These are phyloP conservation scores for Origma solitaria DNA, from an alignment of 2,113 vertebrate genomes.

Conservation along the genomic window DNA sequence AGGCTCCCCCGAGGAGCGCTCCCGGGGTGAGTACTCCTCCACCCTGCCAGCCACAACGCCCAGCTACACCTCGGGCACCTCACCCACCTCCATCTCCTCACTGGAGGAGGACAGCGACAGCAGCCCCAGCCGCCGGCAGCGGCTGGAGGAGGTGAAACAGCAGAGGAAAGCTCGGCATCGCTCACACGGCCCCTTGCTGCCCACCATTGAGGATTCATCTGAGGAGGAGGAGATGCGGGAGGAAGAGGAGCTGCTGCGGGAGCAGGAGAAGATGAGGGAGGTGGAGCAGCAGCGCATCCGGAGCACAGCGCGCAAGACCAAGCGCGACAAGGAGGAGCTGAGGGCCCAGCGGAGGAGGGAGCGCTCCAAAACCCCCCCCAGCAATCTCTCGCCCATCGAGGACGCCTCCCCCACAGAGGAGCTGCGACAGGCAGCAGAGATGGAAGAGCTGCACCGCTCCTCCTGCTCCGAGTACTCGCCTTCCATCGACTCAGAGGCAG, in stretches of 20 bases:
- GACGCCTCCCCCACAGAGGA: slow-evolving; percentile 97
- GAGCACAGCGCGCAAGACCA: slow-evolving; percentile 94
- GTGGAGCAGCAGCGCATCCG: slow-evolving; percentile 96
- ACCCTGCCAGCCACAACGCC: slow-evolving; percentile 93
- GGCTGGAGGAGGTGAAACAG: slow-evolving; percentile 94
- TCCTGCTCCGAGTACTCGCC: slow-evolving; percentile 97
- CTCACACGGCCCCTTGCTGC: slow-evolving; percentile 91
- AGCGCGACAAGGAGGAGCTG: slow-evolving; percentile 95
- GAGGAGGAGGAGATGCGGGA: slow-evolving; percentile 97
- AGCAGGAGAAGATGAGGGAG: slow-evolving; percentile 98
- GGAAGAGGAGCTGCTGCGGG: slow-evolving; percentile 93
- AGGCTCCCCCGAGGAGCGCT: slow-evolving; percentile 93
- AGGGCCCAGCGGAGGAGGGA: slow-evolving; percentile 94
- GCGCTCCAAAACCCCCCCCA: slow-evolving; percentile 96
- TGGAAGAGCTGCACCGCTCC: slow-evolving; percentile 97
- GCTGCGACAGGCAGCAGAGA: slow-evolving; percentile 93
- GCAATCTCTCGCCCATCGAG: slow-evolving; percentile 96
- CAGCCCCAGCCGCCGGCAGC: slow-evolving; percentile 93
- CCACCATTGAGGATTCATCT: slow-evolving; percentile 96
- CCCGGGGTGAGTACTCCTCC: slow-evolving; percentile 94
- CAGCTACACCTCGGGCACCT: slow-evolving; percentile 95
- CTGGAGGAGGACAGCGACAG: slow-evolving; percentile 98
- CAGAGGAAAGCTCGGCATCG: slow-evolving; percentile 96
- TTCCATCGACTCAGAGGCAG: slow-evolving; percentile 95
- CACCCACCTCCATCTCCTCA: slow-evolving; percentile 95